These are phyloP conservation scores for Hypena proboscidalis DNA, from an alignment of 2,888 invertebrate species.

Conservation along the genomic window DNA sequence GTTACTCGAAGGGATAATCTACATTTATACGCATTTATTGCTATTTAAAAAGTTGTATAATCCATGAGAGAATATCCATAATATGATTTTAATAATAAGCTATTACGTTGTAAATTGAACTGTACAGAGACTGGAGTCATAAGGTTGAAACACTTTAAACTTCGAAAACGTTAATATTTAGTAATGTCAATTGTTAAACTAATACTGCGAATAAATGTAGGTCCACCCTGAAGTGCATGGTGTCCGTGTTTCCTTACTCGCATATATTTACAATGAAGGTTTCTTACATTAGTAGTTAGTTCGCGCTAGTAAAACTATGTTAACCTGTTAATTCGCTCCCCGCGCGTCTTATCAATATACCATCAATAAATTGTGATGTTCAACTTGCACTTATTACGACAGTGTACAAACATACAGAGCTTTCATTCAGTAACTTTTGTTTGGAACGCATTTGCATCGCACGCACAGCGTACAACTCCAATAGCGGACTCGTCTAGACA, in stretches of 20 bases:
- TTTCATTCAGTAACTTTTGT: no score
- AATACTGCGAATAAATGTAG: conserved; percentile 43
- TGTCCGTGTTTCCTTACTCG: conserved; percentile 55
- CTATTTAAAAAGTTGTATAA: conserved; percentile 10
- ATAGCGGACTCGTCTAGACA: no score
- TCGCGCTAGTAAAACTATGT: conserved; percentile 51
- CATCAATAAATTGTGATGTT: conserved; percentile 41
- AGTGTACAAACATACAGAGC: no score
- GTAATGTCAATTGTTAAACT: conserved; percentile 17
- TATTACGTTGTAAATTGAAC: conserved; percentile 24
- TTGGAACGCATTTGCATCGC: no score
- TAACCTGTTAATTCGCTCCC: conserved; percentile 46
- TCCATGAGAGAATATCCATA: conserved; percentile 10
- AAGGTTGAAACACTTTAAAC: conserved; percentile 12
- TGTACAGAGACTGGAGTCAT: conserved; percentile 25
- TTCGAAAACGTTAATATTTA: conserved; percentile 8
- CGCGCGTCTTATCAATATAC: conserved; percentile 25
- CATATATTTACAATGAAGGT: conserved; percentile 68
- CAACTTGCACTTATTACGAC: conserved; percentile 14
- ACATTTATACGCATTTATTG: conserved; percentile 44
- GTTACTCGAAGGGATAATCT: conserved; percentile 45
- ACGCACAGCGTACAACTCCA: no score
- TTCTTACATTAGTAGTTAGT: conserved; percentile 52
- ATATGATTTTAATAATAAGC: conserved; percentile 7
- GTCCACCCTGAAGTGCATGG: conserved; percentile 35